Conservation (phyloP, 2,888 invertebrate species). For the Nowickia ferox region DNA sequence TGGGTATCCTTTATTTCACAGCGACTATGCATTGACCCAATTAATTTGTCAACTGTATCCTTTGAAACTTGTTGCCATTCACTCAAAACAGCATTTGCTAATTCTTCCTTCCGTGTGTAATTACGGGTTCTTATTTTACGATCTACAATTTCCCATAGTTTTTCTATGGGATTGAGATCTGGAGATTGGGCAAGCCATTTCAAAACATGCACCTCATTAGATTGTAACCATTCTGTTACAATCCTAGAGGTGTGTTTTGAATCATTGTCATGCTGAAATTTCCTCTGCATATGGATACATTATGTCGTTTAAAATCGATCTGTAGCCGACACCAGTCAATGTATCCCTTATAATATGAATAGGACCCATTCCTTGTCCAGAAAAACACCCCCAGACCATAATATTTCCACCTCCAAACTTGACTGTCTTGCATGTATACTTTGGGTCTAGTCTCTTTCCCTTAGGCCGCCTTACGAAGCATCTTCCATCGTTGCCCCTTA, state of each 20-base stretch:
- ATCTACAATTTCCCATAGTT: not conserved
- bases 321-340: too few relatives aligned
- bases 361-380: too few relatives aligned
- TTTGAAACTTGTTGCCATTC: not conserved
- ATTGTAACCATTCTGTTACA: too few relatives aligned
- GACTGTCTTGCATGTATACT: constrained; percentile 16
- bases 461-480: constrained; percentile 17
- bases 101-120: not conserved
- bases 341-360: too few relatives aligned
- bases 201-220: too few relatives aligned
- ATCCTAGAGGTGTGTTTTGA: too few relatives aligned
- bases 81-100: not conserved
- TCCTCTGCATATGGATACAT: too few relatives aligned
- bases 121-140: not conserved
- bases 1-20: not conserved
- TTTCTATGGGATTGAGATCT: too few relatives aligned
- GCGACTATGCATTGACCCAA: not conserved
- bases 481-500: constrained; percentile 27
- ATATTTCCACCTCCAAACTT: constrained; percentile 15
- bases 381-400: not conserved
- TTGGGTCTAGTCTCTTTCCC: constrained; percentile 4
- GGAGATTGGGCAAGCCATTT: too few relatives aligned
- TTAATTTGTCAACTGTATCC: not conserved
- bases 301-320: too few relatives aligned
- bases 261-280: too few relatives aligned